Percentiles rank a stretch among this genome's conserved stretches.
phyloP scores from a whole-genome alignment of 2,113 vertebrate genomes.

The Puntigrus tetrazona region DNA sequence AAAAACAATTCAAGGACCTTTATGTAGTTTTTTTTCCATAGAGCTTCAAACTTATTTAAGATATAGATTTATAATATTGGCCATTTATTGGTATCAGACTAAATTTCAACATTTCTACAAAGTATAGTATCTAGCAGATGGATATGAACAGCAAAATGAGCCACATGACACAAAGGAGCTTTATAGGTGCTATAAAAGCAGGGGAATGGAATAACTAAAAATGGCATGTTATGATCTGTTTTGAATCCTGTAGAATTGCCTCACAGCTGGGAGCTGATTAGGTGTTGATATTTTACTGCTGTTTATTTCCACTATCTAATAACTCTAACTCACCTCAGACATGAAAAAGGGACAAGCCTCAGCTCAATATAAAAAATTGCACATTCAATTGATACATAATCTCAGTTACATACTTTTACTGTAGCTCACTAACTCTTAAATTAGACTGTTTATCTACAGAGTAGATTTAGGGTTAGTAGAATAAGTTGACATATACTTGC shows the following conservation, averaged over 20 bases:
- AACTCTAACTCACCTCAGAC: not conserved
- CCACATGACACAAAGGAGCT: not conserved
- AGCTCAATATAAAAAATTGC: not conserved
- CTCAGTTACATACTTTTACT: not conserved
- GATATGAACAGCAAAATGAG: not conserved
- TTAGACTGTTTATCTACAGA: no score
- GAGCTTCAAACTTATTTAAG: not conserved
- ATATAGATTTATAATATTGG: not conserved
- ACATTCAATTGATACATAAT: not conserved
- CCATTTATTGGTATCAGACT: not conserved
- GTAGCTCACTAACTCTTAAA: no score
- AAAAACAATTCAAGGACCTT: no score
- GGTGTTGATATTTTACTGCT: not conserved
- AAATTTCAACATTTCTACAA: not conserved
- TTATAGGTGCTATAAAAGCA: not conserved
- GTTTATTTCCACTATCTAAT: not conserved
- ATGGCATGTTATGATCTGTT: not conserved
- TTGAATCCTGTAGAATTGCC: not conserved
- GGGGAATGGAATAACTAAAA: not conserved
- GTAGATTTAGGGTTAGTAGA: no score
- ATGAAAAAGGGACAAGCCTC: not conserved
- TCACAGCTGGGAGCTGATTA: constrained; percentile 10
- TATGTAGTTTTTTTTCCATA: not conserved
- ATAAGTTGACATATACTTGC: no score
- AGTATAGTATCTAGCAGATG: not conserved